A percentile compares a stretch with the other conserved stretches of the same genome.
These are phyloP conservation scores for Cuniculus paca DNA, from an alignment of 2,797 vertebrate genomes.

Conservation along the genomic window DNA sequence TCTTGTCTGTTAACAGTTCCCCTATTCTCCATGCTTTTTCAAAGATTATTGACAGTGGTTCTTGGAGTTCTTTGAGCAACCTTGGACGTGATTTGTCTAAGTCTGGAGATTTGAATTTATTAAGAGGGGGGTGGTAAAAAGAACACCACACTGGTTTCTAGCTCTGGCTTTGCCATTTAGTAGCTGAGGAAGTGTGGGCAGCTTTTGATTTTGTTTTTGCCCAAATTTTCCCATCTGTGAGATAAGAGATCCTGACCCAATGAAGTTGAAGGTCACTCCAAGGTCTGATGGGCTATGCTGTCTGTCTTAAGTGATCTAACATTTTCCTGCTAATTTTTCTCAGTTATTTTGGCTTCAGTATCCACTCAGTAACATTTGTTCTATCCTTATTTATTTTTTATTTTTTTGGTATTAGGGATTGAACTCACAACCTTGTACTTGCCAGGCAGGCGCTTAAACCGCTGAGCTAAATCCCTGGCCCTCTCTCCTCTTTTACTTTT, in stretches of 20 bases:
- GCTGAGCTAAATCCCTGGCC: too few species aligned
- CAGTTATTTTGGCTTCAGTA: not conserved
- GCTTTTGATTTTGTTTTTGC: conserved; percentile 69
- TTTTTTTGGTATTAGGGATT: too few species aligned
- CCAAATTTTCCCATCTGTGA: conserved; percentile 62
- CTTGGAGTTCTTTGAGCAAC: conserved; percentile 77
- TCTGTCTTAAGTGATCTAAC: not conserved
- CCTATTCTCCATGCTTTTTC: conserved; percentile 75
- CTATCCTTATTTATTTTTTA: not conserved
- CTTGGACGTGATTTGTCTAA: conserved; percentile 79
- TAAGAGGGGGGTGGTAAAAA: conserved; percentile 58
- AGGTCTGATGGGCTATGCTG: conserved; percentile 32
- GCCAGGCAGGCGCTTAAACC: too few species aligned
- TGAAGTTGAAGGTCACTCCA: conserved; percentile 29
- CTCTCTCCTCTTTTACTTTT: not conserved
- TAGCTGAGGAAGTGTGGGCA: conserved; percentile 12
- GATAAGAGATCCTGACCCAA: conserved; percentile 14
- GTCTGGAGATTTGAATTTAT: conserved; percentile 82
- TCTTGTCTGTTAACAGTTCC: conserved; percentile 79
- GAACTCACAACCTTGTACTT: too few species aligned
- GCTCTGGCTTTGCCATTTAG: conserved; percentile 53
- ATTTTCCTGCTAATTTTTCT: conserved; percentile 45
- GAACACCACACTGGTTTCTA: conserved; percentile 55
- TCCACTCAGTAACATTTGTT: conserved; percentile 26
- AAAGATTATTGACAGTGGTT: conserved; percentile 79